Percentiles rank a stretch among this genome's conserved stretches.
Evolutionary conservation across 2,113 vertebrate genomes (phyloP).

Genomic region (Seriola quinqueradiata): DNA sequence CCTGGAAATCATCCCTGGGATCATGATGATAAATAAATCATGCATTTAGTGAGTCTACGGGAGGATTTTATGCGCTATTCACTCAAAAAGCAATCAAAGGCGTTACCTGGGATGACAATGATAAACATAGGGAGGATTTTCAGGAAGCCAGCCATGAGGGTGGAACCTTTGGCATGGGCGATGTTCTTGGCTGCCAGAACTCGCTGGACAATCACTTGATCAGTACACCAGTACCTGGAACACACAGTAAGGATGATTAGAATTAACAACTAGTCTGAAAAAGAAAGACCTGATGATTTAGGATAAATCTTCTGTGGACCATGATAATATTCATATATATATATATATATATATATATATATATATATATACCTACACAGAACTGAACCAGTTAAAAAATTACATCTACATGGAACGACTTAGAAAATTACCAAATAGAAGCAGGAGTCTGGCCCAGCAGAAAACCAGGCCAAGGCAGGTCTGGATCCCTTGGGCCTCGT

Average conservation of each 20-base stretch:
- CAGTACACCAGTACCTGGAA: conserved; percentile 92
- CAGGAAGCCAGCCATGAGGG: conserved; percentile 94
- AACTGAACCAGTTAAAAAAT: not conserved
- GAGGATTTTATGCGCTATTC: not conserved
- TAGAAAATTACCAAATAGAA: conserved; percentile 89
- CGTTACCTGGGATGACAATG: conserved; percentile 88
- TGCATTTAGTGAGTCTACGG: not conserved
- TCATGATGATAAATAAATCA: not conserved
- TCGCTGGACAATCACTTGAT: conserved; percentile 96
- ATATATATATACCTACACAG: not conserved
- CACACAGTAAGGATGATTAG: not conserved
- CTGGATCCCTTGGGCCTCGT: conserved; percentile 89
- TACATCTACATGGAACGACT: not conserved
- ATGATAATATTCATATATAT: no score
- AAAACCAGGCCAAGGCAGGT: conserved; percentile 96
- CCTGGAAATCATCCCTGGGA: conserved; percentile 94
- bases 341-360: no score
- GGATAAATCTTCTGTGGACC: no score
- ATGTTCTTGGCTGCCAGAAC: conserved; percentile 95
- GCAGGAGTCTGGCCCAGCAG: conserved; percentile 94
- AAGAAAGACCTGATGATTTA: no score
- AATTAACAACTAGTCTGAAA: not conserved
- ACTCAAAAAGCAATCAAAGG: not conserved
- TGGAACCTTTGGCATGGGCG: conserved; percentile 93
- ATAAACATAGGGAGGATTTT: conserved; percentile 97